A percentile compares a stretch with the other conserved stretches of the same genome.
These are phyloP conservation scores for Corythoichthys intestinalis DNA, from an alignment of 2,113 vertebrate genomes.

Conservation along the genomic window DNA sequence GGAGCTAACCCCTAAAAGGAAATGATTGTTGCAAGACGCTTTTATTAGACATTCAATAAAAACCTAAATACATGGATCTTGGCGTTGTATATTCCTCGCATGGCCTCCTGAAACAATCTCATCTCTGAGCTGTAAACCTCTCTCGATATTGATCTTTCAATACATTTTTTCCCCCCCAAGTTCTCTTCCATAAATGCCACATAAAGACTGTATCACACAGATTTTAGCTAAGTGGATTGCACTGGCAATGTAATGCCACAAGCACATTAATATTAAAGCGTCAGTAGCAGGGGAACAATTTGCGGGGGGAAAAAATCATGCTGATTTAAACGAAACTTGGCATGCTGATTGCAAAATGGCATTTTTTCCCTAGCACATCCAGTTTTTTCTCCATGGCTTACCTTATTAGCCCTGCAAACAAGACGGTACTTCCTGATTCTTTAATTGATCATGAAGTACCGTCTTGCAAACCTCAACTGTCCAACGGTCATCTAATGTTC, in stretches of 20 bases:
- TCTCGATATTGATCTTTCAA: conserved; percentile 18
- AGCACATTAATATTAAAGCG: background rate
- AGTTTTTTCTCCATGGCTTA: too few species aligned
- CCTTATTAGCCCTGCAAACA: too few species aligned
- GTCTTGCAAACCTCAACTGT: too few species aligned
- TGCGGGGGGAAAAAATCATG: too few species aligned
- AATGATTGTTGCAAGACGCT: conserved; percentile 35
- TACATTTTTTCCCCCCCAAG: background rate
- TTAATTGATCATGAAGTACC: too few species aligned
- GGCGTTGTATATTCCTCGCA: conserved; percentile 5
- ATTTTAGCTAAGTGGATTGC: background rate
- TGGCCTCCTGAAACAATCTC: conserved; percentile 15
- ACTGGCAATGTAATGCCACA: background rate
- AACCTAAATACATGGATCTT: conserved; percentile 40
- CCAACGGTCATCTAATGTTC: too few species aligned
- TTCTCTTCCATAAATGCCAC: background rate
- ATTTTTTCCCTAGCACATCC: too few species aligned
- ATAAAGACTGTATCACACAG: background rate
- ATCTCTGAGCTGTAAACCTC: conserved; percentile 19
- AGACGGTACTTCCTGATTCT: too few species aligned
- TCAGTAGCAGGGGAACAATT: background rate
- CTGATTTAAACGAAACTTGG: background rate
- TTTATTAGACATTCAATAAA: conserved; percentile 63
- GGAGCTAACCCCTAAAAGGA: conserved; percentile 33
- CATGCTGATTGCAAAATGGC: too few species aligned